A percentile compares a stretch with the other conserved stretches of the same genome.
Evolutionary conservation across 2,113 vertebrate species (phyloP).

Genomic region (Podarcis cretensis): DNA sequence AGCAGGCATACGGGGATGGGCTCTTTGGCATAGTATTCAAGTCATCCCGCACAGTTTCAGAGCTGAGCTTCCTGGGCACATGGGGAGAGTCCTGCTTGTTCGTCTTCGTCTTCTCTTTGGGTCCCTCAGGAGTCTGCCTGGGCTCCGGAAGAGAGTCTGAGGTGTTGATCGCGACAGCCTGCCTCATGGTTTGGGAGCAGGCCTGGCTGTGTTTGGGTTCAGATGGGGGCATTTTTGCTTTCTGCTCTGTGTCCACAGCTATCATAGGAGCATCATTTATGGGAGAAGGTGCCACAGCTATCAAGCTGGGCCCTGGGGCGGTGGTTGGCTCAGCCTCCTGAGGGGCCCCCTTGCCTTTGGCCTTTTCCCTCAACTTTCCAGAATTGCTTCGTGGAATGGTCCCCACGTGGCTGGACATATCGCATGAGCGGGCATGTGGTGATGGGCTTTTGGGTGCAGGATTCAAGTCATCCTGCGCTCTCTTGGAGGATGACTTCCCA

Average conservation of each 20-base stretch:
- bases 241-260: neutral
- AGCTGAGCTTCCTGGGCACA: slow-evolving; percentile 37
- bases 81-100: fast-evolving
- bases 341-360: slow-evolving; percentile 2
- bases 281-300: fast-evolving
- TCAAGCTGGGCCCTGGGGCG: fast-evolving
- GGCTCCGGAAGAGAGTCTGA: neutral
- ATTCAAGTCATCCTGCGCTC: slow-evolving; percentile 83
- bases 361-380: slow-evolving; percentile 47
- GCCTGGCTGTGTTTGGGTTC: neutral
- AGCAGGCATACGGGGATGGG: slow-evolving; percentile 83
- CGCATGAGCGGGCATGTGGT: slow-evolving; percentile 86
- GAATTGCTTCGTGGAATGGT: slow-evolving; percentile 85
- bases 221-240: neutral
- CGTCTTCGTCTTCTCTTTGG: fast-evolving
- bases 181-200: neutral
- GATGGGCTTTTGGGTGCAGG: slow-evolving; percentile 77
- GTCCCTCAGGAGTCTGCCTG: fast-evolving
- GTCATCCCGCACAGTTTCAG: slow-evolving; percentile 79
- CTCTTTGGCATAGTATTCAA: slow-evolving; percentile 78
- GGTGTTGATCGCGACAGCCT: fast-evolving
- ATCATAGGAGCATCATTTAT: fast-evolving
- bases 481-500: slow-evolving; percentile 49
- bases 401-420: slow-evolving; percentile 93
- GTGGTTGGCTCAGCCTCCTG: neutral